Evolutionary conservation across 1,140 invertebrate species (phyloP).

Genomic region (Trichomalopsis sarcophagae): DNA sequence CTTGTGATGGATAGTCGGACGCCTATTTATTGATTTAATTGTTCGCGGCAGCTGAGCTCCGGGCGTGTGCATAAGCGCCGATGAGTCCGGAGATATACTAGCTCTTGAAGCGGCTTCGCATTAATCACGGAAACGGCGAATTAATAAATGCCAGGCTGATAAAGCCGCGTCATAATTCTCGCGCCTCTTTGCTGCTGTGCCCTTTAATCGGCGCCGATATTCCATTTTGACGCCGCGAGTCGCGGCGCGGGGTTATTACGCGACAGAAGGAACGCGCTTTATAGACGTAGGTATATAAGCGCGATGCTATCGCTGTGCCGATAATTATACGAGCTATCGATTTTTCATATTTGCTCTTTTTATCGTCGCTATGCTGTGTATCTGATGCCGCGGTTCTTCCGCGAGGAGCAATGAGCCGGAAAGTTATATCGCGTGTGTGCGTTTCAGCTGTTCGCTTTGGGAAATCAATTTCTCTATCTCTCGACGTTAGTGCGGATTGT

Average conservation of each 20-base stretch:
- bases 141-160: conserved; percentile 45
- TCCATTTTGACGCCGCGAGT: conserved; percentile 22
- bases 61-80: not conserved
- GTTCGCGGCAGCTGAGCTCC: not conserved
- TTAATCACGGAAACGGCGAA: conserved; percentile 41
- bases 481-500: not conserved
- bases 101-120: not conserved
- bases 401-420: conserved; percentile 21
- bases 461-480: not conserved
- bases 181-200: not conserved
- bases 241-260: not conserved
- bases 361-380: no score
- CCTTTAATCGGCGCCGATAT: conserved; percentile 31
- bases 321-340: conserved; percentile 4
- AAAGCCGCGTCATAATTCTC: conserved; percentile 43
- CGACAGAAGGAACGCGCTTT: not conserved
- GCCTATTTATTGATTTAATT: conserved; percentile 45
- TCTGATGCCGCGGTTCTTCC: not conserved
- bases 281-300: no score
- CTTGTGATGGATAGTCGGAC: conserved; percentile 11
- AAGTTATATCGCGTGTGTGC: not conserved
- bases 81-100: conserved; percentile 24
- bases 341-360: not conserved
- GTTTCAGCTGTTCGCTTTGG: not conserved
- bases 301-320: not conserved